These are phyloP conservation scores for Diorhabda sublineata DNA, from an alignment of 1,140 invertebrate species.

Conservation along the genomic window DNA sequence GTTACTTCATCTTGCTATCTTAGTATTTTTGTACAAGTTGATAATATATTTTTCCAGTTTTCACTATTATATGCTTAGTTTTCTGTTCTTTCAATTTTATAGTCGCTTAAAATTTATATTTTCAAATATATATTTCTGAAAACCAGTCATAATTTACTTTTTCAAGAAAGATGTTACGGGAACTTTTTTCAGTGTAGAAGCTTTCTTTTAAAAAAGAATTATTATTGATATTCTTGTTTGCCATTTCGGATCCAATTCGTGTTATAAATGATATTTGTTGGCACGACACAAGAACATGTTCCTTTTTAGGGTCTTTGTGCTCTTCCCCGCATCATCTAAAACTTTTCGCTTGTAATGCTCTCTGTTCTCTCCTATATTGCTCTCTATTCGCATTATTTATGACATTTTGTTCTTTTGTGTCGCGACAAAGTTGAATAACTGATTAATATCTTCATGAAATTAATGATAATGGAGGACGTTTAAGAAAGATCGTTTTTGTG, in stretches of 20 bases:
- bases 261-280: conserved; percentile 47
- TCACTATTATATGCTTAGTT: no score
- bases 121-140: no score
- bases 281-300: conserved; percentile 38
- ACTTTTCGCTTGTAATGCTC: conserved; percentile 33
- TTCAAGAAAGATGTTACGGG: no score
- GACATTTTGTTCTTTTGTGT: conserved; percentile 24
- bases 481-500: conserved; percentile 43
- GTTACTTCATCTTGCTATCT: no score
- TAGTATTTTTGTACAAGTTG: no score
- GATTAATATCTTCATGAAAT: conserved; percentile 14
- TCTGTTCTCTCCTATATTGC: conserved; percentile 24
- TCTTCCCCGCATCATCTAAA: conserved; percentile 26
- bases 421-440: conserved; percentile 14
- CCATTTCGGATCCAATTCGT: conserved; percentile 40
- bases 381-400: conserved; percentile 33
- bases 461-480: conserved; percentile 40
- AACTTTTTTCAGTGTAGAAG: conserved; percentile 11
- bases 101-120: no score
- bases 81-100: no score
- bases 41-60: no score
- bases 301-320: conserved; percentile 32
- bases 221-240: conserved; percentile 47
- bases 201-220: conserved; percentile 36
- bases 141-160: no score